Evolutionary conservation across 2,888 invertebrate genomes (phyloP), one percentile per base, ranked within the genome.

Genomic region (Elaeidobius kamerunicus): DNA sequence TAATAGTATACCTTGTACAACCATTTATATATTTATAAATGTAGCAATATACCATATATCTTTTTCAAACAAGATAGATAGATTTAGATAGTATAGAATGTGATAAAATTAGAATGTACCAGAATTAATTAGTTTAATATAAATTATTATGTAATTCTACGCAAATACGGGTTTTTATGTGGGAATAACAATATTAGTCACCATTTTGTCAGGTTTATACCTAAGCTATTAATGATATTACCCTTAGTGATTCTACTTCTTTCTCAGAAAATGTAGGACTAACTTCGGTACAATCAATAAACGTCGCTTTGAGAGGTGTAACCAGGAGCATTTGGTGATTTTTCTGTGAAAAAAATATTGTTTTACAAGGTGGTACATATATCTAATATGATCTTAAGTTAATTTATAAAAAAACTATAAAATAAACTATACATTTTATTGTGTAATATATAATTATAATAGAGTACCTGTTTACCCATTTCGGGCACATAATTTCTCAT

Each of bases 231-330:
- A n/a, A n/a, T n/a, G n/a, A 12, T 11, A 30, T 30, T 56, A 62
- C 61, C 60, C 61, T 64, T 9, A 58, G 30, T 9, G 51, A 47
- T 38, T 63, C 59, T 1, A 60, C 30, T 30, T 62, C 63, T 40
- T 59, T 58, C 2, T 79, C 77, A 44, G 73, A 78, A 60, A 89
- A 87, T 58, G 84, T 82, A 7, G 83, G 80, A 39, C 85, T 83
- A 28, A 88, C 82, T 69, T 93, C 92, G 1, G 86, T 85, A 62
- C 87, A 86, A 56, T 85, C 83, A 35, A 91, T 78, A 6, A 85
- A 74, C 2, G 76, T 71, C 0, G 88, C 80, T 56, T 79, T 78
- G n/a, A 83, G 75, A 0, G 90, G 89, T 0, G 85, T 88, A 2
- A 85, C 82, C 56, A 80, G 65, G 3, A 81, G 66, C 70, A 77